These are phyloP conservation scores for Ochotona princeps DNA, from an alignment of 2,113 vertebrate genomes.

Conservation along the genomic window DNA sequence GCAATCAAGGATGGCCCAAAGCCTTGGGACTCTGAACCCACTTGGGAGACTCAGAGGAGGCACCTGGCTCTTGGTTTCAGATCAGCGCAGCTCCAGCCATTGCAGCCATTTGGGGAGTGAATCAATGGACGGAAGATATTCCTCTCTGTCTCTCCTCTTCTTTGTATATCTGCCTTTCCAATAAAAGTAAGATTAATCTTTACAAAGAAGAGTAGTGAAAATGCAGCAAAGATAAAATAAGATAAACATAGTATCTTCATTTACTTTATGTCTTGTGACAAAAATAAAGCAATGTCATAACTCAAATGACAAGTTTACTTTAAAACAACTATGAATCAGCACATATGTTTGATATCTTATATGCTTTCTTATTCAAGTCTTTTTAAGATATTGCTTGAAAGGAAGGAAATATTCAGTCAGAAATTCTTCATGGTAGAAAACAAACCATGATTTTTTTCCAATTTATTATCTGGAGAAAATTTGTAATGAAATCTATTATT, in stretches of 20 bases:
- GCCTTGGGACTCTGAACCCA: too few relatives aligned
- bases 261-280: slow-evolving; percentile 16
- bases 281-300: not conserved
- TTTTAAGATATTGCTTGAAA: not conserved
- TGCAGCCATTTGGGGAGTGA: too few relatives aligned
- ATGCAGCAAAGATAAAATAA: not conserved
- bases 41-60: too few relatives aligned
- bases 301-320: not conserved
- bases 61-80: too few relatives aligned
- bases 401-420: not conserved
- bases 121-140: too few relatives aligned
- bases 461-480: slow-evolving; percentile 39
- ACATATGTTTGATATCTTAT: not conserved
- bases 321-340: not conserved
- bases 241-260: not conserved
- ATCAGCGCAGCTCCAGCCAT: too few relatives aligned
- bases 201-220: not conserved
- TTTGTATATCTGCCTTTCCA: too few relatives aligned
- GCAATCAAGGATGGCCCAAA: too few relatives aligned
- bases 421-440: not conserved
- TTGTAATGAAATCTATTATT: slow-evolving; percentile 26
- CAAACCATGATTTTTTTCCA: not conserved
- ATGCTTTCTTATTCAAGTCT: not conserved
- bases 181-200: too few relatives aligned
- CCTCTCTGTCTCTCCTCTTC: too few relatives aligned